These are phyloP conservation scores for Myotis vivesi DNA, from an alignment of 2,797 vertebrate genomes.

Conservation along the genomic window DNA sequence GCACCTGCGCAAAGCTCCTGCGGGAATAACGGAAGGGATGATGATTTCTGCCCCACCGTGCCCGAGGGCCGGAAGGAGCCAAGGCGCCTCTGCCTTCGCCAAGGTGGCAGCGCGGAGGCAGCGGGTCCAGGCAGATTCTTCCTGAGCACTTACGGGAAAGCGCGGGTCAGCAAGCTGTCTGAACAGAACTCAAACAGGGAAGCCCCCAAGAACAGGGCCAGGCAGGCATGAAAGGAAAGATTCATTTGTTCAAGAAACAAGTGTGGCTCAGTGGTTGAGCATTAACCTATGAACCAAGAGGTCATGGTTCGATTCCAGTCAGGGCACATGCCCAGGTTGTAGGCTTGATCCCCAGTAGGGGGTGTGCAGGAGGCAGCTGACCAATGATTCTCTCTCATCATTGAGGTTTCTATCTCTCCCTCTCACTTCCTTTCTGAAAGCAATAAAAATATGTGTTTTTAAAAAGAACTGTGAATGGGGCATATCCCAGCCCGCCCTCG, in stretches of 20 bases:
- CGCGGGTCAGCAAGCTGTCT: accelerated
- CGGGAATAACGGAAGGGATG: background rate
- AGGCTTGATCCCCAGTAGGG: too few species aligned
- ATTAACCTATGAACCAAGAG: too few species aligned
- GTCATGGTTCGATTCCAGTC: too few species aligned
- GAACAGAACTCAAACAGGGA: background rate
- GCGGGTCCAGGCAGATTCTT: background rate
- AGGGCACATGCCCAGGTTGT: too few species aligned
- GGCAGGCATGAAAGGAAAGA: background rate
- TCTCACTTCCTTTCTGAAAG: too few species aligned
- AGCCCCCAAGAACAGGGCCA: background rate
- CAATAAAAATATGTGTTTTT: too few species aligned
- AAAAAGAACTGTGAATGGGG: background rate
- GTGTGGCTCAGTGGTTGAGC: too few species aligned
- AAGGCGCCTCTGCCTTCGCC: accelerated
- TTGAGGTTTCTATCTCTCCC: too few species aligned
- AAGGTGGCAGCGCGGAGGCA: accelerated
- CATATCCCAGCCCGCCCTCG: accelerated
- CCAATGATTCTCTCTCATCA: too few species aligned
- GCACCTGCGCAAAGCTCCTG: slow-evolving; percentile 85
- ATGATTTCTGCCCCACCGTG: background rate
- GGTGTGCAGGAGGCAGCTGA: too few species aligned
- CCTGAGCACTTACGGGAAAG: accelerated
- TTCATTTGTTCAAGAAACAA: background rate
- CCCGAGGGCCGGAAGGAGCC: background rate